Conservation (phyloP, 2,888 invertebrate species). For the Cephus pulcher region DNA sequence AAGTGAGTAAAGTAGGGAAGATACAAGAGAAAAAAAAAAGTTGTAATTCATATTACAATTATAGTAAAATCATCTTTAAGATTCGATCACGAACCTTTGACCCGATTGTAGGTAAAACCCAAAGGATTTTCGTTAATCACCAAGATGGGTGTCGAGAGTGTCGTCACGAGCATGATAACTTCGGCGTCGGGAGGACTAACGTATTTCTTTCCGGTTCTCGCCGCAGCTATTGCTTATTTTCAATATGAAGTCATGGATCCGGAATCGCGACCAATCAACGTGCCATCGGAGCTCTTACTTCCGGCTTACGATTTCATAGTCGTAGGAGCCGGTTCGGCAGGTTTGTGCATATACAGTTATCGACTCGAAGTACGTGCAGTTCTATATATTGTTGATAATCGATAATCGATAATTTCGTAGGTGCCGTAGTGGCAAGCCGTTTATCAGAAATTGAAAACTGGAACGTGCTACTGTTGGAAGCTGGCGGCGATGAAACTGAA, state of each 20-base stretch:
- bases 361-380: not conserved
- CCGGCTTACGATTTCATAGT: slow-evolving; percentile 86
- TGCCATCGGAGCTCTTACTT: slow-evolving; percentile 74
- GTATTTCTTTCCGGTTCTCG: slow-evolving; percentile 86
- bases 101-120: slow-evolving; percentile 4
- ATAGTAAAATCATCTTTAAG: not conserved
- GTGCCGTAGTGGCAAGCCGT: slow-evolving; percentile 87
- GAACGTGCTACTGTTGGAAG: slow-evolving; percentile 85
- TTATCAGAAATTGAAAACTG: slow-evolving; percentile 83
- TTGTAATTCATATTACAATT: too few species aligned
- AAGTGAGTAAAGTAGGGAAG: not conserved
- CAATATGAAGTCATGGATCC: slow-evolving; percentile 88
- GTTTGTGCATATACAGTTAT: slow-evolving; percentile 55
- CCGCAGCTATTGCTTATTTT: slow-evolving; percentile 88
- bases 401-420: slow-evolving; percentile 62
- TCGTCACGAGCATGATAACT: slow-evolving; percentile 47
- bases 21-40: not conserved
- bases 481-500: slow-evolving; percentile 91
- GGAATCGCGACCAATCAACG: slow-evolving; percentile 81
- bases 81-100: not conserved
- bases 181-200: slow-evolving; percentile 76
- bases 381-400: not conserved
- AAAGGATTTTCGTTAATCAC: not conserved
- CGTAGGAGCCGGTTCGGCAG: slow-evolving; percentile 89
- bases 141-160: slow-evolving; percentile 55